A percentile compares a stretch with the other conserved stretches of the same genome.
Evolutionary conservation across 2,113 vertebrate genomes (phyloP).

Genomic region (Gopherus evgoodei): DNA sequence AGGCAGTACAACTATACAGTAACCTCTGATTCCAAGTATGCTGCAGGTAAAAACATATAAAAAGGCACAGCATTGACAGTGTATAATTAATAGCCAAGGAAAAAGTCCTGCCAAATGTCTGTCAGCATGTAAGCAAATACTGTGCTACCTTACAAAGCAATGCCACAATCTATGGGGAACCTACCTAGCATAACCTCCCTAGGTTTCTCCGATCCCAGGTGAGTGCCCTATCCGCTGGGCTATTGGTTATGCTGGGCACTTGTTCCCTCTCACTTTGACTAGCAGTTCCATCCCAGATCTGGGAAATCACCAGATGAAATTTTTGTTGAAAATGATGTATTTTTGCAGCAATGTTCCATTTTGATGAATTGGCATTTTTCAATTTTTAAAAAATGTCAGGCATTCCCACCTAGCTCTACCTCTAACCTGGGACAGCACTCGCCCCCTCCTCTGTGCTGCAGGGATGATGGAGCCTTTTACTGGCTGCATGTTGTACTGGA

Average conservation of each 20-base stretch:
- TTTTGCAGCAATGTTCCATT: neutral
- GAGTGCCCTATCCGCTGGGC: neutral
- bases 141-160: neutral
- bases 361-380: neutral
- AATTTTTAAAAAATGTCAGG: neutral
- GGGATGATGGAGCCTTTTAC: neutral
- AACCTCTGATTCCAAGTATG: rapidly evolving
- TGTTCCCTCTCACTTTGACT: neutral
- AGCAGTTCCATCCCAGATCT: neutral
- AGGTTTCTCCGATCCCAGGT: neutral
- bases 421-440: neutral
- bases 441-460: neutral
- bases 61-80: neutral
- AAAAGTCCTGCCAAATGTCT: neutral
- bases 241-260: neutral
- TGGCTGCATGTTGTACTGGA: neutral
- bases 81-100: neutral
- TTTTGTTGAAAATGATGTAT: neutral
- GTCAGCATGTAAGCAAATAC: neutral
- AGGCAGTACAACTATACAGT: neutral
- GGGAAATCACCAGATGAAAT: neutral
- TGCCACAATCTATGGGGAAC: neutral
- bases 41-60: neutral
- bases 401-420: no score
- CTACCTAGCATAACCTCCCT: neutral